These are phyloP conservation scores for Crypturellus tataupa DNA, from an alignment of 2,797 vertebrate genomes.

Conservation along the genomic window DNA sequence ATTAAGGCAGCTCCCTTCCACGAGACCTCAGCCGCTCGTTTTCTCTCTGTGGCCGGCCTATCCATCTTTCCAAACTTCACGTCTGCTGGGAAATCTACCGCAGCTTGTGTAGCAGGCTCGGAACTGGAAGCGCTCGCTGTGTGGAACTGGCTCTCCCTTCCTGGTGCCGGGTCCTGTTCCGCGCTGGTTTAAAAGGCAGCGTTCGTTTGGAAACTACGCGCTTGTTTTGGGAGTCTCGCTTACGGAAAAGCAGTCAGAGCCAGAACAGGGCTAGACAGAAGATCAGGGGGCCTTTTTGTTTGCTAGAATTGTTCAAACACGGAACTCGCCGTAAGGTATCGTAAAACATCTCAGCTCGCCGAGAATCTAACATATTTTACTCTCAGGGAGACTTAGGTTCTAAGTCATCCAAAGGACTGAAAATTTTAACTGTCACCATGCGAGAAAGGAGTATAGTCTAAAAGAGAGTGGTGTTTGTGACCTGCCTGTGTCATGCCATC, in stretches of 20 bases:
- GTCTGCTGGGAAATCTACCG: background rate
- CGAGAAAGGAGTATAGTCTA: background rate
- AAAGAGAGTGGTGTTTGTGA: constrained; percentile 11
- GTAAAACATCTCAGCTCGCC: background rate
- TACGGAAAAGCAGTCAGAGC: background rate
- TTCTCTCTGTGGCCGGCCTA: background rate
- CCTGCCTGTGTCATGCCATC: background rate
- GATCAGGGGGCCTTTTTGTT: background rate
- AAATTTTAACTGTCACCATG: background rate
- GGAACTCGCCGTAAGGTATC: background rate
- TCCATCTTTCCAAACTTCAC: background rate
- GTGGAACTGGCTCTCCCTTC: background rate
- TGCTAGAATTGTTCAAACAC: background rate
- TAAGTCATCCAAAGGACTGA: background rate
- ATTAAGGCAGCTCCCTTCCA: background rate
- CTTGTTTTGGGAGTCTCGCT: background rate
- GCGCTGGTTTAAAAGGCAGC: background rate
- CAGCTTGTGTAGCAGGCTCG: background rate
- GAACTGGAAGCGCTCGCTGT: background rate
- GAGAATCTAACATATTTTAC: background rate
- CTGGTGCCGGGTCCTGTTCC: background rate
- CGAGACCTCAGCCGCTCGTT: background rate
- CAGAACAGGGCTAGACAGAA: background rate
- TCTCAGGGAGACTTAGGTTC: background rate
- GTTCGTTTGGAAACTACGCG: background rate